Evolutionary conservation across 2,113 vertebrate genomes (phyloP).

Genomic region (Smithornis capensis): DNA sequence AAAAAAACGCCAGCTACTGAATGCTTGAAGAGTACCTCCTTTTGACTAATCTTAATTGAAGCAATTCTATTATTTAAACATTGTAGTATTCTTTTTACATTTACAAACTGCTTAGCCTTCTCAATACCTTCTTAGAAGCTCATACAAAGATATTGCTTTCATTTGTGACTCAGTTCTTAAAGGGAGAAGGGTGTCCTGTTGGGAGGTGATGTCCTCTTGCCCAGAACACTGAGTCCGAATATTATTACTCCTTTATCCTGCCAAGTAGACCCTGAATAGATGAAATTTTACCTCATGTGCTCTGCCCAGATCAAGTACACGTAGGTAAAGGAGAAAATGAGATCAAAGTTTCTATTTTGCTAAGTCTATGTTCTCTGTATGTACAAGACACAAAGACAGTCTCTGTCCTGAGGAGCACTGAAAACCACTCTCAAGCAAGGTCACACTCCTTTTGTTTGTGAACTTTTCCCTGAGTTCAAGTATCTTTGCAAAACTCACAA

Average conservation of each 20-base stretch:
- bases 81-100: background rate
- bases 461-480: background rate
- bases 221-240: background rate
- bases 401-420: background rate
- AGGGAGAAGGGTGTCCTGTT: background rate
- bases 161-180: background rate
- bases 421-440: background rate
- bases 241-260: background rate
- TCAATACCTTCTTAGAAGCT: background rate
- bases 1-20: background rate
- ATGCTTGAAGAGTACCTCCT: background rate
- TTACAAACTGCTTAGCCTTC: background rate
- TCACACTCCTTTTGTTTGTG: background rate
- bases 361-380: background rate
- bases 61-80: background rate
- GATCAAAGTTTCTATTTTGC: background rate
- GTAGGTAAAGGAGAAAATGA: background rate
- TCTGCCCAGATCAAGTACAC: background rate
- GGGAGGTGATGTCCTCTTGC: slow-evolving; percentile 3
- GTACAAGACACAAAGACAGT: background rate
- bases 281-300: background rate
- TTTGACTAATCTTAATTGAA: background rate
- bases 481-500: background rate
- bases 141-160: background rate
- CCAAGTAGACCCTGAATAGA: background rate